Conservation (phyloP, 2,797 vertebrate genomes). For the Sebastes ruberrimus region DNA sequence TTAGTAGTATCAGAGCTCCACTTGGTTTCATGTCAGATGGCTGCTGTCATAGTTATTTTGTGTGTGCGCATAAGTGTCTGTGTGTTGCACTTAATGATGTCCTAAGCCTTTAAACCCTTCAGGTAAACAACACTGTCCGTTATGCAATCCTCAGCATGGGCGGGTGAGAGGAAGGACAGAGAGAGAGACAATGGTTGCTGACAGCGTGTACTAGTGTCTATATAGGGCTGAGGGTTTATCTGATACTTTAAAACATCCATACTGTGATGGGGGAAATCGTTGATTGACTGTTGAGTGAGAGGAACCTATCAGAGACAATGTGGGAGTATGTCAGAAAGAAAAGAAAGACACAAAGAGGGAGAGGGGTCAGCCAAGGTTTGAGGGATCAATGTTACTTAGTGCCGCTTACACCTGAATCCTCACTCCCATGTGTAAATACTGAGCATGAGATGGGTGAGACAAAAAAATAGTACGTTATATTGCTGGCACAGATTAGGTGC, state of each 20-base stretch:
- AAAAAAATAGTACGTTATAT: not conserved
- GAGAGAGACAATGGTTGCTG: not conserved
- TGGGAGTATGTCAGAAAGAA: not conserved
- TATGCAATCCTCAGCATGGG: conserved; percentile 53
- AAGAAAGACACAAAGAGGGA: not conserved
- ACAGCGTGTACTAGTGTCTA: not conserved
- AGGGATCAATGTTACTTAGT: conserved; percentile 38
- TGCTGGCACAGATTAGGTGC: not conserved
- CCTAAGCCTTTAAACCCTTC: conserved; percentile 63
- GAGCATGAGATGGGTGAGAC: not conserved
- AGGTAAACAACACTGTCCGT: conserved; percentile 60
- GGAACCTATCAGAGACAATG: not conserved
- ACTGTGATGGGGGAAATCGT: not conserved
- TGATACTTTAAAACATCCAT: not conserved
- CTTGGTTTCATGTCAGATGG: conserved; percentile 64
- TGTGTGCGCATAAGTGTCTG: conserved; percentile 13
- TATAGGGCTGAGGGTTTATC: not conserved
- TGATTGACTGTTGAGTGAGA: not conserved
- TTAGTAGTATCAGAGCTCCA: conserved; percentile 51
- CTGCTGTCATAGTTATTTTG: conserved; percentile 28
- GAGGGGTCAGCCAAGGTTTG: conserved; percentile 1
- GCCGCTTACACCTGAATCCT: conserved; percentile 17
- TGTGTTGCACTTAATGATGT: conserved; percentile 53
- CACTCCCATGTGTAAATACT: not conserved
- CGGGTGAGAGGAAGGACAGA: not conserved